Base-by-base conservation (phyloP, 2,888 invertebrate species). In the Euspilapteryx auroguttella region DNA sequence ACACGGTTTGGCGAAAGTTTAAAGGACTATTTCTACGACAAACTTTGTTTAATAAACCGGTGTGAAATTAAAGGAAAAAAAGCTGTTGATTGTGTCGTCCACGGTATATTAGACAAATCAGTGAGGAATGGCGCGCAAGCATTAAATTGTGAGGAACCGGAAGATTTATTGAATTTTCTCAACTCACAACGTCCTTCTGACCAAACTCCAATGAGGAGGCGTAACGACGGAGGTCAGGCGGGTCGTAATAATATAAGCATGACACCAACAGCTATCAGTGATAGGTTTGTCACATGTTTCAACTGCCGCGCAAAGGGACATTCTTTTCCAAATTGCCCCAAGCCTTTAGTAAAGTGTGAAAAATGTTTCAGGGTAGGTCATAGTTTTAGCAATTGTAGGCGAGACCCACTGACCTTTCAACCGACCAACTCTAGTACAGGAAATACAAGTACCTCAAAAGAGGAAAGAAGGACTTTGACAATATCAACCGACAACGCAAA, bases 11-110 rank as follows among this genome's bases (percentile, higher is more conserved):
- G 32, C n/a, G 35, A 38, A 12, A 22, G 28, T 9, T 10, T 38
- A 9, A 35, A 36, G 14, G 34, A 35, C 6, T 33, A 37, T 29
- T 33, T 32, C 21, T 32, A 24, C 33, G 37, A 37, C 6, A 37
- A 37, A 34, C 33, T 32, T 17, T 20, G 14, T 7, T 14, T 35
- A 2, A 15, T 35, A 27, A 33, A 33, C 22, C 26, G 26, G 3
- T 33, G 35, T 11, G 29, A 25, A 13, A 25, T 25, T 6, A 14
- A 8, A 14, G 25, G 25, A 3, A 14, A 13, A 14, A 25, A 14
- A 25, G 5, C 35, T 26, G 35, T 35, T 5, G 35, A 32, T 11
- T 35, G 35, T 20, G 14, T 35, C 2, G 25, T 35, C 10, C n/a
- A 29, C 21, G 35, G 35, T 13, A 25, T 25, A 6, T 9, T 14